Conservation (phyloP, 2,888 invertebrate genomes). For the Maniola hyperantus region DNA sequence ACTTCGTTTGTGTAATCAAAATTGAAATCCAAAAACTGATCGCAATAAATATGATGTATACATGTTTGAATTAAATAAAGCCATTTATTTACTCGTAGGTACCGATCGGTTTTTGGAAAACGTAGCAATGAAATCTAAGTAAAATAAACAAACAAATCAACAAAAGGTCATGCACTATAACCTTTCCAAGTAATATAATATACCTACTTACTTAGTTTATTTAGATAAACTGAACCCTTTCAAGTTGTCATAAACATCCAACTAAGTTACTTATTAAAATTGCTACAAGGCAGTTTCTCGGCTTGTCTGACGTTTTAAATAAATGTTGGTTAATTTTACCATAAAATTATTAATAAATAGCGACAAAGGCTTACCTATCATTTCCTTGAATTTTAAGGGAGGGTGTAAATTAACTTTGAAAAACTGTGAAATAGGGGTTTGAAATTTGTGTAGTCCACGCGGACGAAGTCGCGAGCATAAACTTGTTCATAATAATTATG, state of each 20-base stretch:
- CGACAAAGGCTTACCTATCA: neutral
- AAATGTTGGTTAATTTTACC: constrained; percentile 13
- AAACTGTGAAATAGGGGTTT: no score
- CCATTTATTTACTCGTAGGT: neutral
- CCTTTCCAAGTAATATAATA: constrained; percentile 21
- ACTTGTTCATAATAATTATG: no score
- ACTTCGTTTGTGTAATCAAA: neutral
- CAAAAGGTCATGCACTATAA: constrained; percentile 2
- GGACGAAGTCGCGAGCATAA: no score
- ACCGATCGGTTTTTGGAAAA: constrained; percentile 11
- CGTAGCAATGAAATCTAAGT: constrained; percentile 12
- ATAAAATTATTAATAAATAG: constrained; percentile 10
- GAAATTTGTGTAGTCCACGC: no score
- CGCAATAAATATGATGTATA: neutral
- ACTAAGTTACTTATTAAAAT: constrained; percentile 30
- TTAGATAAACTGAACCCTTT: constrained; percentile 29
- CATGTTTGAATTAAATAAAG: neutral
- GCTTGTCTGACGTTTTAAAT: constrained; percentile 22
- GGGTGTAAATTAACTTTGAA: neutral
- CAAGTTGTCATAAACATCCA: constrained; percentile 32
- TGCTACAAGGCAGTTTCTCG: constrained; percentile 13
- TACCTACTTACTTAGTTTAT: constrained; percentile 27
- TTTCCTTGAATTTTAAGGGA: neutral
- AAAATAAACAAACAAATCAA: constrained; percentile 28
- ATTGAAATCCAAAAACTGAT: neutral